Evolutionary conservation across 1,140 invertebrate genomes (phyloP).

Genomic region (Solenopsis fugax): DNA sequence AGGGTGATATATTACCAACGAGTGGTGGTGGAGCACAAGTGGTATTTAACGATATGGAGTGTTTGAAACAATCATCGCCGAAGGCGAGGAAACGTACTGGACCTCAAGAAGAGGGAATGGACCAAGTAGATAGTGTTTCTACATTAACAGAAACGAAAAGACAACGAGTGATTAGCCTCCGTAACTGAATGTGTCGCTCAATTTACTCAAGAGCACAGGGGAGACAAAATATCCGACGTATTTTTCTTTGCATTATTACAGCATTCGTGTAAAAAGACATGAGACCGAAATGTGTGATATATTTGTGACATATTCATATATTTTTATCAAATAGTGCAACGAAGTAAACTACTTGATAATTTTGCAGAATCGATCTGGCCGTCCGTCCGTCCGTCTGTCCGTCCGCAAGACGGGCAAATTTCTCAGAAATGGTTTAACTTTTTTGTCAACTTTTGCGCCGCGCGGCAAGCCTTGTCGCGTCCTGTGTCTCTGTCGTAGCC

Average conservation of each 20-base stretch:
- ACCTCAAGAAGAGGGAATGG: slow-evolving; percentile 64
- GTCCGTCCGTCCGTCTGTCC: too few species aligned
- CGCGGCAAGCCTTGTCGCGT: too few species aligned
- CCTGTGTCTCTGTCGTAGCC: too few species aligned
- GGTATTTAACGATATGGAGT: slow-evolving; percentile 98
- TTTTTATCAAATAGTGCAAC: too few species aligned
- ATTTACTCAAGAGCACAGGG: neutral
- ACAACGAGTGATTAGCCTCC: neutral
- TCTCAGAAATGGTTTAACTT: too few species aligned
- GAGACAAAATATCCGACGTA: neutral
- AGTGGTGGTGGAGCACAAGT: slow-evolving; percentile 97
- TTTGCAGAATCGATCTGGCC: too few species aligned
- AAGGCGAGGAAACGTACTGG: slow-evolving; percentile 84
- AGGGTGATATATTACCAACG: slow-evolving; percentile 97
- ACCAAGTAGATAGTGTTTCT: slow-evolving; percentile 37
- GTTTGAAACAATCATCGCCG: slow-evolving; percentile 94
- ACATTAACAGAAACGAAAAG: slow-evolving; percentile 9
- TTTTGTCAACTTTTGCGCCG: too few species aligned
- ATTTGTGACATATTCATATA: neutral
- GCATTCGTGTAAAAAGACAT: neutral
- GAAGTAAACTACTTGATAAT: too few species aligned
- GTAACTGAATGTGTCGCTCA: neutral
- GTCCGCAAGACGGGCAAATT: too few species aligned
- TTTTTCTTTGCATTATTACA: neutral
- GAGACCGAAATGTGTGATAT: neutral